Evolutionary conservation across 2,797 vertebrate genomes (phyloP), one percentile per base, ranked within the genome.

Genomic region (Silurus aristotelis): DNA sequence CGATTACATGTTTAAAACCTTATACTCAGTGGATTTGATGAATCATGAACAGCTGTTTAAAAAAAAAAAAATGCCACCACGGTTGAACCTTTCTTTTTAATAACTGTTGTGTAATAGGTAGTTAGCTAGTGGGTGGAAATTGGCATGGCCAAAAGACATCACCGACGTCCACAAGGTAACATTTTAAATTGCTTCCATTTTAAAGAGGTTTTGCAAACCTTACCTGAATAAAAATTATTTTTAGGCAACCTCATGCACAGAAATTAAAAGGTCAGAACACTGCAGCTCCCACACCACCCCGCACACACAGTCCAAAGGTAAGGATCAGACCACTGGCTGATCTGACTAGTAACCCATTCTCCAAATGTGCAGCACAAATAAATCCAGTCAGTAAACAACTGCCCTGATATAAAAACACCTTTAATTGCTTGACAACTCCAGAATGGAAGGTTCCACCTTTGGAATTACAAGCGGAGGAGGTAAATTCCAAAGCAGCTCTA

Each of bases 271-370:
- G 71, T 38, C 46, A 80, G 22, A 20, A 38, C 46, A 20, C 68
- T 71, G n/a, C 20, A 72, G 48, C 63, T 25, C 38, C 25, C 43
- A 58, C 3, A 14, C 75, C 27, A 84, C 48, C 3, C 70, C 63
- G 52, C 60, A 61, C 46, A 14, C 77, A 58, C 19, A 12, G 85
- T 87, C 82, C 83, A 88, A 91, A 89, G 89, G 84, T 90, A 78
- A 88, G 80, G 43, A 52, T 48, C 79, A 56, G 22, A 68, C 64
- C 56, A 63, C 84, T 60, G 85, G 76, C 5, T 68, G 79, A 87
- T 87, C 43, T 58, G 71, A 83, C 80, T 87, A 72, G 38, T 85
- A 71, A 64, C 25, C 72, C 64, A 46, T 25, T 63, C 71, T 75
- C 3, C 60, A 63, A 63, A 79, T n/a, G 10, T 2, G 1, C 48